A percentile compares a stretch with the other conserved stretches of the same genome.
These are phyloP conservation scores for Heliconius cydno DNA, from an alignment of 2,888 invertebrate species.

Conservation along the genomic window DNA sequence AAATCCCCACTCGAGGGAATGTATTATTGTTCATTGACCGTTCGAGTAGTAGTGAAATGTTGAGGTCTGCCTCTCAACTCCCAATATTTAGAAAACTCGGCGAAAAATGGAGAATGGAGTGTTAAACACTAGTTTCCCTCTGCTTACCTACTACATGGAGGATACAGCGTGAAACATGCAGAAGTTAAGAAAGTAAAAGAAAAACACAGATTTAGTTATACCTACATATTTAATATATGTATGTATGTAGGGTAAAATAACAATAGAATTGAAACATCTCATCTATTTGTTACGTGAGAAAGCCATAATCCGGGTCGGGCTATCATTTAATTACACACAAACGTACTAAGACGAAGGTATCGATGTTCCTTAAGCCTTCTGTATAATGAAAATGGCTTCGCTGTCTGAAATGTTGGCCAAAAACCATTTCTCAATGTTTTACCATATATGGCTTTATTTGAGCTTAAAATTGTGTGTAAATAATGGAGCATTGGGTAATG, in stretches of 20 bases:
- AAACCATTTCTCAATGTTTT: neutral
- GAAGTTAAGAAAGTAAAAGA: neutral
- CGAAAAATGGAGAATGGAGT: neutral
- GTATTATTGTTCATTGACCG: neutral
- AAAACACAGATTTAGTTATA: neutral
- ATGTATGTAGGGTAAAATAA: neutral
- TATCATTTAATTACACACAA: constrained; percentile 24
- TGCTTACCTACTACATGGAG: neutral
- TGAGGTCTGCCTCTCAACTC: neutral
- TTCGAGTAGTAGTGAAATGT: neutral
- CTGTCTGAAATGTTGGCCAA: neutral
- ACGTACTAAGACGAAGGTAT: neutral
- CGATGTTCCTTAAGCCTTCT: constrained; percentile 14
- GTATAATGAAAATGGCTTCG: neutral
- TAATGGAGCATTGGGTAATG: too few species aligned
- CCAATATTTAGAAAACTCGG: neutral
- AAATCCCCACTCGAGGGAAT: neutral
- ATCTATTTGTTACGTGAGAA: neutral
- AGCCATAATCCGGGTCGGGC: constrained; percentile 9
- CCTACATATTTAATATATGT: neutral
- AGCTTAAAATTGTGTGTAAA: neutral
- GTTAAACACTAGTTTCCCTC: neutral
- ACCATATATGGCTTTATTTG: neutral
- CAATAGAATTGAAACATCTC: neutral
- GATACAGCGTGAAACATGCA: neutral